Conservation (phyloP, 37 sponge, comb jelly and placozoan genomes). For the Ianthella basta region DNA sequence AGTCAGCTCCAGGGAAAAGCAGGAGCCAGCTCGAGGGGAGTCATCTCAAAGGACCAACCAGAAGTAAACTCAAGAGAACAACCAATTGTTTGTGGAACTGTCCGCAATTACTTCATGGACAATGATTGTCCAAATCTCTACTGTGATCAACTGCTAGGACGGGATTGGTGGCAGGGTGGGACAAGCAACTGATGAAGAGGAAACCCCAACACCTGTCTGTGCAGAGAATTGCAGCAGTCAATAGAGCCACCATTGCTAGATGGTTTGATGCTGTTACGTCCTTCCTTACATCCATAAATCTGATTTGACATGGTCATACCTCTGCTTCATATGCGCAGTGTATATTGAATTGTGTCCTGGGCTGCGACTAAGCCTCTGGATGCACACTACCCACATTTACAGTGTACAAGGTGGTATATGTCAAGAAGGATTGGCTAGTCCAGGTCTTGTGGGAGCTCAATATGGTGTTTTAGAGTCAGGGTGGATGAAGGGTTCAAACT, state of each 20-base stretch:
- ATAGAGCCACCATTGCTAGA: slow-evolving; percentile 11
- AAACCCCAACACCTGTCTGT: slow-evolving; percentile 20
- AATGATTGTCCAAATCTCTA: background rate
- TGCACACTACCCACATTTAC: background rate
- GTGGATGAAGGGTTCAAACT: slow-evolving; percentile 27
- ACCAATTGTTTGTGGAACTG: background rate
- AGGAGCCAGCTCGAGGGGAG: too few species aligned
- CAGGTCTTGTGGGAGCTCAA: background rate
- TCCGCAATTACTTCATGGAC: background rate
- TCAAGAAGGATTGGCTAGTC: background rate
- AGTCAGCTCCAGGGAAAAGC: too few species aligned
- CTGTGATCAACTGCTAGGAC: background rate
- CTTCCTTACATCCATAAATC: background rate
- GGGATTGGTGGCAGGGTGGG: slow-evolving; percentile 7
- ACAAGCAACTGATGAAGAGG: background rate
- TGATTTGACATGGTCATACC: background rate
- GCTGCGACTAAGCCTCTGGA: slow-evolving; percentile 9
- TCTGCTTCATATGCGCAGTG: background rate
- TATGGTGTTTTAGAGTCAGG: background rate
- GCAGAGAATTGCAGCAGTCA: slow-evolving; percentile 5
- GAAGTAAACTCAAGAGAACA: too few species aligned
- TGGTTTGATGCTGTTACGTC: background rate
- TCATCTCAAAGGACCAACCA: too few species aligned
- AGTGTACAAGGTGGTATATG: slow-evolving; percentile 13
- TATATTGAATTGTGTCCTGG: slow-evolving; percentile 16